A percentile compares a stretch with the other conserved stretches of the same genome.
Evolutionary conservation across 2,888 invertebrate genomes (phyloP).

Genomic region (Notodonta ziczac): DNA sequence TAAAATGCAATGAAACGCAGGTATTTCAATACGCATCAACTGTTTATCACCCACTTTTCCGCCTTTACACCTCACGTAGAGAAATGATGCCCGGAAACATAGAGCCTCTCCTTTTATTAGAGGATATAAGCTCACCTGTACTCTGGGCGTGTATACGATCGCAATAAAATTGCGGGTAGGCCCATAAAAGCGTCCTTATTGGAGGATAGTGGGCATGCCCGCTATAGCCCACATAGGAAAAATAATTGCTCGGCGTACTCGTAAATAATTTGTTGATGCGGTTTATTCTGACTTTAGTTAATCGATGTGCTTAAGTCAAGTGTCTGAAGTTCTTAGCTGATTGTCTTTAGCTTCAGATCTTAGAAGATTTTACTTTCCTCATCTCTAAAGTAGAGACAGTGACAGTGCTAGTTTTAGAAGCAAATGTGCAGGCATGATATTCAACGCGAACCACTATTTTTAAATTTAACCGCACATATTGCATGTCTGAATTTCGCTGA

Average conservation of each 20-base stretch:
- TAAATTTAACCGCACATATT: too few species aligned
- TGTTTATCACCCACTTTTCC: background rate
- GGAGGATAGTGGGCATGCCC: background rate
- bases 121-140: background rate
- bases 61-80: background rate
- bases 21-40: too few species aligned
- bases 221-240: background rate
- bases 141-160: background rate
- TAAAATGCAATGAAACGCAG: too few species aligned
- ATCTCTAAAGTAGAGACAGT: background rate
- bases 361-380: too few species aligned
- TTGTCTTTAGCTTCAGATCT: too few species aligned
- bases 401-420: too few species aligned
- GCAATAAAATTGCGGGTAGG: constrained; percentile 1
- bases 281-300: background rate
- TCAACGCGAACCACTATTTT: too few species aligned
- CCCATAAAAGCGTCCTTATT: constrained; percentile 1
- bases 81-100: background rate
- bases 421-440: too few species aligned
- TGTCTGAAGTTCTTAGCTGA: too few species aligned
- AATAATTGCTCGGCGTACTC: background rate
- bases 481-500: too few species aligned
- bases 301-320: too few species aligned
- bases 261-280: background rate
- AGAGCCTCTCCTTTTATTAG: background rate